These are phyloP conservation scores for Valencia hispanica DNA, from an alignment of 2,797 vertebrate genomes.

Conservation along the genomic window DNA sequence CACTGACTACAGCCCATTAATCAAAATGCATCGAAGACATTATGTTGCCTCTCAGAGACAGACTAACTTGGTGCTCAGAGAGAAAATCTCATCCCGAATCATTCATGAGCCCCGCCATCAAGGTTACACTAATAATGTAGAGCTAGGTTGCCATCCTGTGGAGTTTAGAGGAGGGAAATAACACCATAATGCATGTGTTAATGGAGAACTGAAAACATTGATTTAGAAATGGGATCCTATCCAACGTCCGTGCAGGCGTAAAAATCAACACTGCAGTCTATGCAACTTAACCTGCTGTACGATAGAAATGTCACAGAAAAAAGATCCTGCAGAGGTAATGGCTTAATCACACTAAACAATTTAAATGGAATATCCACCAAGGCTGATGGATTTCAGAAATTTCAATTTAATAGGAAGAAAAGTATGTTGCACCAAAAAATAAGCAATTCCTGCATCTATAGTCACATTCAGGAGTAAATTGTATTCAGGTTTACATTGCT, in stretches of 20 bases:
- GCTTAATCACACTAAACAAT: neutral
- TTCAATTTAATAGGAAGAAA: slow-evolving; percentile 3
- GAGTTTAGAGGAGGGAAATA: slow-evolving; percentile 55
- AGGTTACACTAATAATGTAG: slow-evolving; percentile 57
- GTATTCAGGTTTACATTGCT: slow-evolving; percentile 1
- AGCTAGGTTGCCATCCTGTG: slow-evolving; percentile 69
- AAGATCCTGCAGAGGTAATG: neutral
- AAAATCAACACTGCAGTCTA: neutral
- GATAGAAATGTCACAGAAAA: neutral
- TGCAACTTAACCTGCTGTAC: neutral
- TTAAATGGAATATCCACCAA: neutral
- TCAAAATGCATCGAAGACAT: slow-evolving; percentile 50
- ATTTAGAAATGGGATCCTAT: slow-evolving; percentile 4
- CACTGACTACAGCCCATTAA: slow-evolving; percentile 40
- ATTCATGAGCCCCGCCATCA: slow-evolving; percentile 37
- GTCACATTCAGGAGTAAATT: neutral
- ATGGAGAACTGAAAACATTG: slow-evolving; percentile 21
- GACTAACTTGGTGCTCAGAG: slow-evolving; percentile 23
- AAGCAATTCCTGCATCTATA: slow-evolving; percentile 4
- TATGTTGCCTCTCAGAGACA: slow-evolving; percentile 43
- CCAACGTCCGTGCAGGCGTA: neutral
- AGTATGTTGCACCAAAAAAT: neutral
- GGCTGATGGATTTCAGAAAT: slow-evolving; percentile 2
- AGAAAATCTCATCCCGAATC: slow-evolving; percentile 23
- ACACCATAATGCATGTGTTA: slow-evolving; percentile 25